These are phyloP conservation scores for Sphinx pinastri DNA, from an alignment of 2,888 invertebrate genomes.

Conservation along the genomic window DNA sequence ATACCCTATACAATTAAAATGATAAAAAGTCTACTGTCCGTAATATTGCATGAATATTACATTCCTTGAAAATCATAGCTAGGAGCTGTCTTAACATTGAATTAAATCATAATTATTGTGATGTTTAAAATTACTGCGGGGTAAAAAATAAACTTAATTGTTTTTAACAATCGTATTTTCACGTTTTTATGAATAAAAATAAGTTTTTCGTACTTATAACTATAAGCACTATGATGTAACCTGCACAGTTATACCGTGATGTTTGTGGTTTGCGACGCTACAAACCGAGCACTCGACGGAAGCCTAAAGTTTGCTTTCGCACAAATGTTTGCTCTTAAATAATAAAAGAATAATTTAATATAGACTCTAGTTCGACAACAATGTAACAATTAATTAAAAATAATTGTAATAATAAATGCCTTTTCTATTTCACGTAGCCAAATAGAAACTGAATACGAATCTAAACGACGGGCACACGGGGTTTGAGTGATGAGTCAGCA, in stretches of 20 bases:
- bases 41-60: constrained; percentile 10
- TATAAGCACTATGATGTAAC: constrained; percentile 7
- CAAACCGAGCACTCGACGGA: constrained; percentile 45
- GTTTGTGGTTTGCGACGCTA: constrained; percentile 41
- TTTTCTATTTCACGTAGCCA: constrained; percentile 63
- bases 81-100: constrained; percentile 9
- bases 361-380: constrained; percentile 78
- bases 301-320: constrained; percentile 42
- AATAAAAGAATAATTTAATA: constrained; percentile 78
- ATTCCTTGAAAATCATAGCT: not conserved
- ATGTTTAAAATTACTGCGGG: constrained; percentile 24
- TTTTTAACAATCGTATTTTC: not conserved
- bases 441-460: constrained; percentile 62
- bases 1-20: constrained; percentile 23
- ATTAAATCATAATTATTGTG: constrained; percentile 25
- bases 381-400: constrained; percentile 75
- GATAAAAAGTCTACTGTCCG: constrained; percentile 13
- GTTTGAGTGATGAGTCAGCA: not conserved
- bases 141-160: constrained; percentile 22
- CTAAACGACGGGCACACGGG: constrained; percentile 35
- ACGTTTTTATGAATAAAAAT: not conserved
- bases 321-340: constrained; percentile 55
- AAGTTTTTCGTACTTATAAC: not conserved
- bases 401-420: constrained; percentile 77
- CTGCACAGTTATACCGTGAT: constrained; percentile 34